Conservation (phyloP, 2,888 invertebrate genomes). For the Rhaphigaster nebulosa region DNA sequence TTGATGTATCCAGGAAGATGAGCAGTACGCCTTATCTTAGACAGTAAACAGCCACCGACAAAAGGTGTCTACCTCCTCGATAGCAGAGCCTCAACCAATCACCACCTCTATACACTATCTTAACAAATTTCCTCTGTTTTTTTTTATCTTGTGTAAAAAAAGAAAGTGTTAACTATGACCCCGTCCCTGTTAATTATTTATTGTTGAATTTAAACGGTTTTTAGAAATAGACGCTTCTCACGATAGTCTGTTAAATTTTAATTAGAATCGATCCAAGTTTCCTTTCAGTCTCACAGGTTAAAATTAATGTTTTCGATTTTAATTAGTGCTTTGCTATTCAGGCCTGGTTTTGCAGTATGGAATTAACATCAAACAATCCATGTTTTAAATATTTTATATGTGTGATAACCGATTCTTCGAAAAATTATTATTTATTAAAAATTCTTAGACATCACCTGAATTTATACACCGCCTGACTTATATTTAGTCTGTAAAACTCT, state of each 20-base stretch:
- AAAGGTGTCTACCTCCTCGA: not conserved
- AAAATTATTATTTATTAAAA: not conserved
- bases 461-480: too few relatives aligned
- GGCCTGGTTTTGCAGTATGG: not conserved
- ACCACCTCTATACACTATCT: not conserved
- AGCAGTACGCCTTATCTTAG: not conserved
- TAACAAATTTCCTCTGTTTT: not conserved
- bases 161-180: not conserved
- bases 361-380: not conserved
- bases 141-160: not conserved
- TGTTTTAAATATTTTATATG: not conserved
- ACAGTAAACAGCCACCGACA: conserved; percentile 1
- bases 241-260: not conserved
- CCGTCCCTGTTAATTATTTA: not conserved
- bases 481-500: too few relatives aligned
- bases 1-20: not conserved
- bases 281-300: not conserved
- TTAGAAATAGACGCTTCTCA: too few relatives aligned
- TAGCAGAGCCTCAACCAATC: not conserved
- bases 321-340: not conserved
- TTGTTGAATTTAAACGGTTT: not conserved
- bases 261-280: not conserved
- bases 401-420: not conserved
- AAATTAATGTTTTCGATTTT: conserved; percentile 1
- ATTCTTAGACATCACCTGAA: too few relatives aligned